Conservation (phyloP, 2,113 vertebrate genomes). For the Leptobrachium ailaonicum region DNA sequence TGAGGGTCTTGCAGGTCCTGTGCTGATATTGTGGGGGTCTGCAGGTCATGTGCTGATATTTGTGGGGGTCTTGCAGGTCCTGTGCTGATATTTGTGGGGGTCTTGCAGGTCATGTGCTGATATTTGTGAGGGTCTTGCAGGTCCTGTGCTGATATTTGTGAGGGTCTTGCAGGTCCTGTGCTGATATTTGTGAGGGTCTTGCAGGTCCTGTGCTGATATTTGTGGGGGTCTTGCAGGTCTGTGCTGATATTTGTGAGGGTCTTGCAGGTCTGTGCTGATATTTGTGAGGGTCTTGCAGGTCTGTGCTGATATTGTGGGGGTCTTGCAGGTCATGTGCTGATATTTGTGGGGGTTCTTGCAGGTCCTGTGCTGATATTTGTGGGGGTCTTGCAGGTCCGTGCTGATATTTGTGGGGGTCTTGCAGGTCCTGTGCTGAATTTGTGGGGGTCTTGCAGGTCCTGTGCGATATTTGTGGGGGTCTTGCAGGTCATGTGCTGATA, state of each 20-base stretch:
- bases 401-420: neutral
- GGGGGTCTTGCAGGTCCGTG: neutral
- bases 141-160: neutral
- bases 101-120: neutral
- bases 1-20: neutral
- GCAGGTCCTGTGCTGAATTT: neutral
- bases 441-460: slow-evolving; percentile 61
- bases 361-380: neutral
- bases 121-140: neutral
- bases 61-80: slow-evolving; percentile 60
- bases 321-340: slow-evolving; percentile 71
- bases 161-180: neutral
- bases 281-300: neutral
- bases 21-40: neutral
- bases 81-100: slow-evolving; percentile 57
- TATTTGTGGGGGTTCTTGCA: no score
- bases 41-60: neutral
- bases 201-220: slow-evolving; percentile 70
- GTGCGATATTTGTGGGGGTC: slow-evolving; percentile 30
- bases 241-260: neutral
- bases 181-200: neutral
- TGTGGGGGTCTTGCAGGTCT: no score
- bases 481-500: neutral
- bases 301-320: neutral
- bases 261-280: neutral